Percentiles rank a stretch among this genome's conserved stretches.
Conservation (phyloP, 2,113 vertebrate genomes). For the Anoplopoma fimbria region DNA sequence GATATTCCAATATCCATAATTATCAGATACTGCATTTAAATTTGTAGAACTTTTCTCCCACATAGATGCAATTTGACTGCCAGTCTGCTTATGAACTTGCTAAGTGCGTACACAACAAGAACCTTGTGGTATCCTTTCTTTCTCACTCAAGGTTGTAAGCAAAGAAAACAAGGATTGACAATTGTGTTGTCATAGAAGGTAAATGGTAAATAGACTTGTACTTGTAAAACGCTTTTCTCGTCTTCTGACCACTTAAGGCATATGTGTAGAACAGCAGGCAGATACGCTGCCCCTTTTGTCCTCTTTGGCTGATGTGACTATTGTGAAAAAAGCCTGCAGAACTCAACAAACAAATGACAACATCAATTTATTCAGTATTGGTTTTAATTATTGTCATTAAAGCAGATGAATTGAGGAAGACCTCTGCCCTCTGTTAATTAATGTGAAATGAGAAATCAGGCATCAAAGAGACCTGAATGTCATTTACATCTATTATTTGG, state of each 20-base stretch:
- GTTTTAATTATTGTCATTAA: background rate
- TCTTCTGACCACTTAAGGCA: background rate
- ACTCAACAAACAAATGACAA: background rate
- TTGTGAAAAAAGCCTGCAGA: background rate
- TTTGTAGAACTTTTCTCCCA: conserved; percentile 15
- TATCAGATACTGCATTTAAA: conserved; percentile 32
- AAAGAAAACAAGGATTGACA: background rate
- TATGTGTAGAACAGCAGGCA: background rate
- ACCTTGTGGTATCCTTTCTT: background rate
- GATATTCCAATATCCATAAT: conserved; percentile 51
- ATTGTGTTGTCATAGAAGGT: background rate
- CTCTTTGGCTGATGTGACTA: background rate
- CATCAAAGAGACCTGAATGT: background rate
- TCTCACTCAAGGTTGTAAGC: background rate
- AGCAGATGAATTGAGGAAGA: background rate
- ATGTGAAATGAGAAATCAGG: background rate
- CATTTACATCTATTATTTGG: background rate
- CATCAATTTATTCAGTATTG: background rate
- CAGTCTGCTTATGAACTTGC: background rate
- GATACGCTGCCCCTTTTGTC: background rate
- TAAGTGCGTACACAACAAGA: background rate
- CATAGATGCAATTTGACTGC: background rate
- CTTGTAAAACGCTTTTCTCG: too few species aligned
- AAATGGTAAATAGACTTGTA: too few species aligned
- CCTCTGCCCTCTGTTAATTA: background rate